Evolutionary conservation across 2,888 invertebrate species (phyloP), one percentile per base, ranked within the genome.

Genomic region (Tricholauxania praeusta): DNA sequence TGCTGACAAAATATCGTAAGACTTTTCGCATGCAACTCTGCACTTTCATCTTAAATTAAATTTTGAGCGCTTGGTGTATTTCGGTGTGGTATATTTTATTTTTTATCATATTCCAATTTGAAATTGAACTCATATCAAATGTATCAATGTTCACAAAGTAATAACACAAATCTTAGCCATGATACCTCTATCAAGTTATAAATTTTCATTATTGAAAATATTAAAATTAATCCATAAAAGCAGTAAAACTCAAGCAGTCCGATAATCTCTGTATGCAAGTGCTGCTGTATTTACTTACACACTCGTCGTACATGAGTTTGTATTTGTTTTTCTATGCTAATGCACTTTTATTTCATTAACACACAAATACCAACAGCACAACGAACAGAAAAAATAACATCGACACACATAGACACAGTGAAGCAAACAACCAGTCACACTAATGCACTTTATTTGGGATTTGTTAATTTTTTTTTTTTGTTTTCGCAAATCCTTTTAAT

Each of bases 371-470:
- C 51, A 22, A 64, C 51, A 28, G 6, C 49, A 49, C 14, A 22
- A 64, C 14, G 22, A 49, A 64, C 14, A 51, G 3, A 3, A 28
- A 48, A 4, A 19, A 64, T 15, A 51, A n/a, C 51, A 48, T 17
- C 12, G 47, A 64, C 8, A 14, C 15, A 48, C 15, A 22, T 39
- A 72, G 77, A 74, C 75, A 77, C 78, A 76, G 76, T 81, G 79
- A 81, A 78, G 22, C 14, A 15, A 22, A 47, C 17, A 32, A 39
- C 7, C 63, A 55, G 39, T 68, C 55, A 57, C 57, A 49, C 78
- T 80, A 79, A 82, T 82, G 82, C 80, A 81, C 81, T 83, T 81
- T 80, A 59, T 51, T 66, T 51, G 39, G 22, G 28, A 49, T 19
- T 17, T 47, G 55, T 47, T 57, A 39, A 47, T 32, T 55, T 22